phyloP scores from a whole-genome alignment of 1,140 invertebrate genomes.

The Microplitis mediator region DNA sequence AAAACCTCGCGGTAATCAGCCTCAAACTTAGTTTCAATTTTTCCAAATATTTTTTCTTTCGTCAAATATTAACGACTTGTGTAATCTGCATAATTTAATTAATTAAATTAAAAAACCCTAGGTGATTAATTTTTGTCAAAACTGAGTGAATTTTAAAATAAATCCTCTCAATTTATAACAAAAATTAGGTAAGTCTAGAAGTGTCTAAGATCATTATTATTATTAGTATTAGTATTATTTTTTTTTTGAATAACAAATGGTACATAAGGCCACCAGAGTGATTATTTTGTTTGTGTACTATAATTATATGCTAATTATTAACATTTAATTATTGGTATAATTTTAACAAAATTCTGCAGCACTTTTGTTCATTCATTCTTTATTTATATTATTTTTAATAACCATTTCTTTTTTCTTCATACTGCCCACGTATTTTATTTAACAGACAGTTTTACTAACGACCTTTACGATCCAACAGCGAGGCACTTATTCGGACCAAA shows the following conservation, averaged over 20 bases:
- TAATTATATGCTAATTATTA: slow-evolving; percentile 51
- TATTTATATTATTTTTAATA: background rate
- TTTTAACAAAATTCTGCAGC: background rate
- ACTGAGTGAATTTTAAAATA: background rate
- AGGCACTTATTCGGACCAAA: slow-evolving; percentile 54
- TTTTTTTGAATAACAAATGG: slow-evolving; percentile 50
- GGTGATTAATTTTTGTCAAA: no score
- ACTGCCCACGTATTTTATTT: background rate
- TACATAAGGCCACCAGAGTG: slow-evolving; percentile 59
- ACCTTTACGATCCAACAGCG: slow-evolving; percentile 44
- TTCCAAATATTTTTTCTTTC: no score
- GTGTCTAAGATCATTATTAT: slow-evolving; percentile 35
- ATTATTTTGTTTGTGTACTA: slow-evolving; percentile 46
- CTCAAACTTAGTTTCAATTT: no score
- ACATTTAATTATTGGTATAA: slow-evolving; percentile 33
- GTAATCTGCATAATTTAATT: no score
- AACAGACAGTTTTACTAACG: slow-evolving; percentile 1
- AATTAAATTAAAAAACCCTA: no score
- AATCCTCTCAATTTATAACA: slow-evolving; percentile 3
- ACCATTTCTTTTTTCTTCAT: background rate
- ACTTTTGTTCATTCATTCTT: background rate
- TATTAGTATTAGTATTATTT: no score
- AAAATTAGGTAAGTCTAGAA: slow-evolving; percentile 36
- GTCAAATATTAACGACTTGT: no score
- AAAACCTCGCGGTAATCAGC: no score